Base-by-base conservation (phyloP, 2,888 invertebrate species). In the Euspilapteryx auroguttella region DNA sequence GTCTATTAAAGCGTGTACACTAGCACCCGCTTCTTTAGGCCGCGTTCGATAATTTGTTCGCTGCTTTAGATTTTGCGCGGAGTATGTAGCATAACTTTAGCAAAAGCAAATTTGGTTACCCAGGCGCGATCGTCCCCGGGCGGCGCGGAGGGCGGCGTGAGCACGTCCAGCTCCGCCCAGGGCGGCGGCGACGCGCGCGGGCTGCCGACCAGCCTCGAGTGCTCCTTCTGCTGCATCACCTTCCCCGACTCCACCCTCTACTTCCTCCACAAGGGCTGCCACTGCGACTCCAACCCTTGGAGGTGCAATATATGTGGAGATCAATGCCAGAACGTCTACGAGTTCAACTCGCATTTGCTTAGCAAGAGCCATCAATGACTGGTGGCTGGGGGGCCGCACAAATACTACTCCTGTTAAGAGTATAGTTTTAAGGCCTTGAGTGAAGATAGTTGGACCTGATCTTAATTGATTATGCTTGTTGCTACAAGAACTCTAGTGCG, bases 281-380 rank as follows among this genome's bases (percentile, higher is more conserved):
- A 98, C 76, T 95, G 95, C 43, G 94, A 94, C 55, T 89, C 92
- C 41, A 95, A 96, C 73, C 96, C 97, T 1, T 97, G 82, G 82
- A 94, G 94, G 71, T 96, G 96, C 69, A 97, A 97, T 75, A 92
- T 97, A 44, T 98, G 97, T 64, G 96, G 96, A 27, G 92, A 94
- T 62, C 88, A 90, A 56, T 94, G 94, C 66, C 88, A 87, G 63
- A 94, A 95, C 55, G 89, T 95, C 30, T 96, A 96, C 73, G 94
- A 96, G 66, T 97, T 97, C 79, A 94, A 95, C 79, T 92, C 94
- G 45, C 94, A 95, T 81, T 81, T 94, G 57, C 79, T 94, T 43
- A 94, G 94, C 71, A 93, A 93, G 71, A 92, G 91, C 66, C 94
- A 94, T 73, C 92, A 94, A 80, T 85, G 77, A 78, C 66, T 68